Evolutionary conservation across 2,113 vertebrate genomes (phyloP).

Genomic region (Pomatorhinus ruficollis): DNA sequence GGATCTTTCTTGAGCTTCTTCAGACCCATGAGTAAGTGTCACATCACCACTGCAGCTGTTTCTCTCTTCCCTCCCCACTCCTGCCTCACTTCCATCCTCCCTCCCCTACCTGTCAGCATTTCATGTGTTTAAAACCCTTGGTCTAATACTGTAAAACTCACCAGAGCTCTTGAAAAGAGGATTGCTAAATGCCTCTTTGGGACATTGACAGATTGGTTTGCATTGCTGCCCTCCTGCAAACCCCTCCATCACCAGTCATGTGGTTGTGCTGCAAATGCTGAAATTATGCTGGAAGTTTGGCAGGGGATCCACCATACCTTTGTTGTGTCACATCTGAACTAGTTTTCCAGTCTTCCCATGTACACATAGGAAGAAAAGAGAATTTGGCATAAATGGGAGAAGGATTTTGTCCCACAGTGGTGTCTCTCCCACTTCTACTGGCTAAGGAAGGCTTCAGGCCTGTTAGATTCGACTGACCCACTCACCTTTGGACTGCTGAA

Average conservation of each 20-base stretch:
- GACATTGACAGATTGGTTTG: neutral
- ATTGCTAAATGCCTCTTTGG: neutral
- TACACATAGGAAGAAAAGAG: neutral
- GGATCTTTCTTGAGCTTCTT: slow-evolving; percentile 10
- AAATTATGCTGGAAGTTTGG: neutral
- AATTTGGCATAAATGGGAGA: neutral
- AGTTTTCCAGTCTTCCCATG: neutral
- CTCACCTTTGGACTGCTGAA: neutral
- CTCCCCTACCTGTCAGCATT: neutral
- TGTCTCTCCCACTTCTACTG: neutral
- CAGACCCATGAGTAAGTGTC: slow-evolving; percentile 72
- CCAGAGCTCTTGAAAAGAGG: neutral
- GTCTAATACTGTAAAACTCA: neutral
- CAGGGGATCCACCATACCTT: neutral
- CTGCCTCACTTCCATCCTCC: neutral
- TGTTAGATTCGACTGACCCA: neutral
- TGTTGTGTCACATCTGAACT: neutral
- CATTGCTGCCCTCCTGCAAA: neutral
- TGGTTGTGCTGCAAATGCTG: neutral
- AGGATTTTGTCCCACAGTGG: neutral
- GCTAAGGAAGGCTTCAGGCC: neutral
- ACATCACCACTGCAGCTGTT: neutral
- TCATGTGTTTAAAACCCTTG: neutral
- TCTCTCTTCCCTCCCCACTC: neutral
- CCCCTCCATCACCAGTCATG: neutral